Percentiles rank a stretch among this genome's conserved stretches.
Conservation (phyloP, 2,888 invertebrate species). For the Megalurothrips usitatus region DNA sequence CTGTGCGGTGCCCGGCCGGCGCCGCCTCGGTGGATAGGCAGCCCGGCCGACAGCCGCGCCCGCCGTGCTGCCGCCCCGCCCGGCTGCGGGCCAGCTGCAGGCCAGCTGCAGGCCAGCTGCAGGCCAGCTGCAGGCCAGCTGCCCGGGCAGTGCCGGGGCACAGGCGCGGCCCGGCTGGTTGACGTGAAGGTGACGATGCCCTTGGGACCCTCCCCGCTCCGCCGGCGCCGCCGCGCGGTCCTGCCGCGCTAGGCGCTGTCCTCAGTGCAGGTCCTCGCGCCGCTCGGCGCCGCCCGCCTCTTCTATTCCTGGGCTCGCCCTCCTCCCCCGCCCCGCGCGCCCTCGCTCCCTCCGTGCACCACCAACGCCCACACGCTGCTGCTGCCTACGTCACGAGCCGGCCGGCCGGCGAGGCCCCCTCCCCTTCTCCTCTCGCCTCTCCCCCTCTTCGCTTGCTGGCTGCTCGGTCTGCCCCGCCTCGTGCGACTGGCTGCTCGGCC, state of each 20-base stretch:
- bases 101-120: no score
- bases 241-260: no score
- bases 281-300: neutral
- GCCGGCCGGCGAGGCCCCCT: neutral
- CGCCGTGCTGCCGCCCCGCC: no score
- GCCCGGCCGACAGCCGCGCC: no score
- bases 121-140: no score
- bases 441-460: neutral
- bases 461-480: no score
- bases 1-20: neutral
- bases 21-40: neutral
- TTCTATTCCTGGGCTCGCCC: neutral
- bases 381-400: constrained; percentile 18
- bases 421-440: neutral
- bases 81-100: no score
- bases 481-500: no score
- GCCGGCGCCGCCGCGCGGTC: neutral
- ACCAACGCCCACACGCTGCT: neutral
- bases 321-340: neutral
- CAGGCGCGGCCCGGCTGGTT: neutral
- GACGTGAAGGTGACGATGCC: neutral
- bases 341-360: neutral
- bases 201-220: neutral
- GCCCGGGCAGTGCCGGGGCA: neutral
- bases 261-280: neutral